Conservation (phyloP, 2,113 vertebrate genomes). For the Psittacula cyanocephala region DNA sequence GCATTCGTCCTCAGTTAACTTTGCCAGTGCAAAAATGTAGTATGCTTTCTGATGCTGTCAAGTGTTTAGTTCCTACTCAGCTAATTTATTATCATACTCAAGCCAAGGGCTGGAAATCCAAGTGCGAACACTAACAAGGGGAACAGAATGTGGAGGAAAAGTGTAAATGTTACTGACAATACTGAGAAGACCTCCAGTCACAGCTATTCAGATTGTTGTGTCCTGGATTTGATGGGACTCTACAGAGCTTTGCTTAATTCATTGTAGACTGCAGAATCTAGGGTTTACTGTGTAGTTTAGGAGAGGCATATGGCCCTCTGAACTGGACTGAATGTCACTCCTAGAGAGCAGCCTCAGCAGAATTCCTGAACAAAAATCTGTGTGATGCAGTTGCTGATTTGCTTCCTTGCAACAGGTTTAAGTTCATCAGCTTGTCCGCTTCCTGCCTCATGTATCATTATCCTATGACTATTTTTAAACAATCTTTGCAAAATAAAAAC, state of each 20-base stretch:
- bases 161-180: not conserved
- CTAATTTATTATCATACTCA: not conserved
- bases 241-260: not conserved
- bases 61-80: not conserved
- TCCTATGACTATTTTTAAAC: not conserved
- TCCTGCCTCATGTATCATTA: not conserved
- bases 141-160: not conserved
- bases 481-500: constrained; percentile 39
- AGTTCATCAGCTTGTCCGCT: not conserved
- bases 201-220: not conserved
- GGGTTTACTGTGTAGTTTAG: not conserved
- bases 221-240: not conserved
- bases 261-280: not conserved
- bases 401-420: not conserved
- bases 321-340: not conserved
- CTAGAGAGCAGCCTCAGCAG: not conserved
- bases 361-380: not conserved
- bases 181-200: not conserved
- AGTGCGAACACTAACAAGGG: not conserved
- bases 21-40: not conserved
- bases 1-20: not conserved
- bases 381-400: not conserved
- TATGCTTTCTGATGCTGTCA: not conserved
- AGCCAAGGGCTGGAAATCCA: not conserved
- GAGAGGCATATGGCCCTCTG: not conserved